Base-by-base conservation (phyloP, 2,113 vertebrate species). In the Erythrolamprus reginae region DNA sequence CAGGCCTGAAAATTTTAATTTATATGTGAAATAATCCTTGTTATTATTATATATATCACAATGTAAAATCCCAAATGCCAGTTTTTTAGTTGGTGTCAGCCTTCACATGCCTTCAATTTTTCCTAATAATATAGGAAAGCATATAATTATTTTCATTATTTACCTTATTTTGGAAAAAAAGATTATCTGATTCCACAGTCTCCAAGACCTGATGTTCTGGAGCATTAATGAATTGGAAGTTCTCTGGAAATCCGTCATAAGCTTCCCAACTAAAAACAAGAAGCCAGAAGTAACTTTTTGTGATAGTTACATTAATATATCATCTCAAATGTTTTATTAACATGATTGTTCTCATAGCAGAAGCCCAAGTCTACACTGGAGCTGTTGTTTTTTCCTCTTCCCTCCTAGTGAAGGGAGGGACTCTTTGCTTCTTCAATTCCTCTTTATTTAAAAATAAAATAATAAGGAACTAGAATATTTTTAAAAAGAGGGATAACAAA, bases 121-220 rank as follows among this genome's bases (percentile, higher is more conserved):
- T 21, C 70, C 70, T 8, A 77, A 77, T 28, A 33, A 33, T 17
- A 15, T 70, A 33, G 70, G 33, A 77, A 38, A 33, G 6, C n/a
- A 38, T 77, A 86, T 33, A 15, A n/a, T 23, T 15, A 51, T 5
- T 3, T 4, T 42, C 12, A 38, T 83, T 38, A 33, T 90, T 93
- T 23, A 95, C 94, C 93, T 95, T 96, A 55, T 91, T 95, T 38
- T 92, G 89, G 24, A 93, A 88, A 33, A 95, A 96, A 90, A 92
- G 93, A 17, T 70, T 90, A 33, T 94, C 92, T 58, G 50, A 21
- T 9, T 92, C 58, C 77, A 95, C 58, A 48, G 90, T 93, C 92
- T 94, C 91, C 88, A 94, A 93, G 6, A 56, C 87, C n/a, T 93
- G 61, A 55, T 90, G 84, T 38, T 38, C 88, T 5, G 82, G 70